Evolutionary conservation across 1,140 invertebrate genomes (phyloP).

Genomic region (Bactericera cockerelli): DNA sequence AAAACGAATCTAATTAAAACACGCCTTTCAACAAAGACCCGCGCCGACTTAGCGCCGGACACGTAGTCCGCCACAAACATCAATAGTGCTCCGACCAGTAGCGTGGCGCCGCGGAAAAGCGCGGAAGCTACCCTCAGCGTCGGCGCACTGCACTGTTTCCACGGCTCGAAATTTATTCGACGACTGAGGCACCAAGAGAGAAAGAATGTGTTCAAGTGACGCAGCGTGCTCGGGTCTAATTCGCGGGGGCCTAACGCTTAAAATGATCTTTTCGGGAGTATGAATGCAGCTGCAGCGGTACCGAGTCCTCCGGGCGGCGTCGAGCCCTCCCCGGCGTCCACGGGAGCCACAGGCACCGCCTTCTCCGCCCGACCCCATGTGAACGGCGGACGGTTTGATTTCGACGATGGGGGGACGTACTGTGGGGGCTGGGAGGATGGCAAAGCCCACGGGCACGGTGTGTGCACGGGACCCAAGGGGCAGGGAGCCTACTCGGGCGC

Average conservation of each 20-base stretch:
- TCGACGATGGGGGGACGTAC: conserved; percentile 98
- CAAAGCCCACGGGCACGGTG: conserved; percentile 90
- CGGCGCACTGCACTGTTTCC: background rate
- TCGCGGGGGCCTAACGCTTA: background rate
- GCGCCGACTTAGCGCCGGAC: no score
- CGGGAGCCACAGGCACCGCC: conserved; percentile 42
- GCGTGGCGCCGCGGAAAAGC: background rate
- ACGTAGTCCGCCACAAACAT: no score
- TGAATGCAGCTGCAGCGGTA: background rate
- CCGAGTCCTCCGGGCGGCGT: background rate
- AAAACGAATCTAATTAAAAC: no score
- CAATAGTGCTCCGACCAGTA: background rate
- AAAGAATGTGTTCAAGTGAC: background rate
- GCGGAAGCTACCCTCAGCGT: background rate
- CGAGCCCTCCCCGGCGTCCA: conserved; percentile 7
- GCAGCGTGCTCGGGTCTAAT: background rate
- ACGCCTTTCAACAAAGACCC: no score
- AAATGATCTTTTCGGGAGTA: background rate
- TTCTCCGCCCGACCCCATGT: conserved; percentile 41
- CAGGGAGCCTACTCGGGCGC: conserved; percentile 97
- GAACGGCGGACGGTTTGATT: conserved; percentile 96
- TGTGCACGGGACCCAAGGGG: conserved; percentile 91
- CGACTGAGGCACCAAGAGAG: background rate
- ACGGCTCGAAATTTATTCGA: no score
- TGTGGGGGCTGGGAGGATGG: conserved; percentile 99